Evolutionary conservation across 92 coral and sea anemone species (phyloP), one percentile per base, ranked within the genome.

Genomic region (Epizoanthus ramosus): DNA sequence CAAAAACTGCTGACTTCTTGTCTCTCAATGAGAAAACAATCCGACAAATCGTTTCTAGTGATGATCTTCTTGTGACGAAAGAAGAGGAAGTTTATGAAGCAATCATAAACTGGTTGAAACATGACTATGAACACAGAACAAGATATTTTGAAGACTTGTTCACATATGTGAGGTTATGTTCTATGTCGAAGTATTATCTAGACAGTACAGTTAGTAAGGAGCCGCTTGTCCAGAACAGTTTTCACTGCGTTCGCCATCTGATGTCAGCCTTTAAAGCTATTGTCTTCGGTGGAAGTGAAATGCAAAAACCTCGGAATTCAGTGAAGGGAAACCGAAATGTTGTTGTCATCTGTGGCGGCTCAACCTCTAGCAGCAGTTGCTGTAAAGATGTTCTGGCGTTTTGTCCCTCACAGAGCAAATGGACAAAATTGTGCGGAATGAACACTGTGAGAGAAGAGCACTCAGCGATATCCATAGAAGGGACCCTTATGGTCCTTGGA

Each of bases 1-100:
- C 97, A 53, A 86, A 90, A 43, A 90, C 94, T 0, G 91, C 91
- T 22, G 97, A 88, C 17, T 94, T 94, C 84, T 81, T 88, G 61
- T 45, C 76, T 19, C 79, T 94, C 61, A 94, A 92, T 1, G 77
- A 66, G 64, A 66, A 65, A 37, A 89, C 91, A 31, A 73, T 84
- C 6, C 69, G 74, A 9, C 94, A 94, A 61, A 85, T 94, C 35
- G 80, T 94, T 56, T 84, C 90, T 68, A 89, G 94, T 58, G 98
- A 94, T 59, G 98, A 90, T 14, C 91, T 94, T 60, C 90, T 87
- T 25, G 89, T 92, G 16, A 6, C 84, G 3, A 85, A 59, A 2
- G 84, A 85, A 70, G 57, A 65, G 50, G 88, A 85, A 50, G 83
- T 74, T 33, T 68, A 66, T 31, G 84, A 85, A 54, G 88, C 76